Evolutionary conservation across 2,888 invertebrate genomes (phyloP), one percentile per base, ranked within the genome.

Genomic region (Hirudinaria manillensis): DNA sequence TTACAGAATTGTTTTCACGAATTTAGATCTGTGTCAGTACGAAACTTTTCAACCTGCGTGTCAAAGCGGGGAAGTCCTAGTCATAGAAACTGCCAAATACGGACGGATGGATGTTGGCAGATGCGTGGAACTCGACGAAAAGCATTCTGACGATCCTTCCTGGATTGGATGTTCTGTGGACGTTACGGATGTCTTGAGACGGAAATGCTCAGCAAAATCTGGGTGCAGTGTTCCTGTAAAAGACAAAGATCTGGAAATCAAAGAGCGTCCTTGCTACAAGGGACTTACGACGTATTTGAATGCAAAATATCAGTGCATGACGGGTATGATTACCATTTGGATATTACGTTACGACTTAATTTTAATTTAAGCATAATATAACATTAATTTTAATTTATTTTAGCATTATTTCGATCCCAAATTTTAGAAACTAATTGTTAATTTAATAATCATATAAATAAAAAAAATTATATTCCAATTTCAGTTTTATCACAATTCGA

Each of bases 211-310:
- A 34, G 74, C 65, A 38, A 65, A 34, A 24, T 19, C 27, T 2
- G 67, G 36, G 51, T 74, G 74, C 36, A 38, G 38, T 67, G 36
- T 74, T 29, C 66, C 38, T 7, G 34, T 74, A 0, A 65, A 38
- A 21, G 74, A 74, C 21, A 67, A 61, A 10, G 29, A 38, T 65
- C 45, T 38, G 16, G 45, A 32, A 19, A 38, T 29, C 13, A 67
- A 66, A 19, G n/a, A 36, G 27, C 45, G 67, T 32, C 75, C 75
- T 34, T 75, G 75, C 38, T 45, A 34, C 6, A 45, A 55, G 45
- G 75, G 70, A n/a, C 68, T 75, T 13, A 70, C 29, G 55, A 34
- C 45, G 29, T 75, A 75, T 38, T 32, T 75, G 70, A 68, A 70
- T 51, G 70, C 53, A 34, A 68, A 53, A 32, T 75, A 56, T 55